Percentiles rank a stretch among this genome's conserved stretches.
These are phyloP conservation scores for Ennomos erosarius DNA, from an alignment of 2,888 invertebrate genomes.

Conservation along the genomic window DNA sequence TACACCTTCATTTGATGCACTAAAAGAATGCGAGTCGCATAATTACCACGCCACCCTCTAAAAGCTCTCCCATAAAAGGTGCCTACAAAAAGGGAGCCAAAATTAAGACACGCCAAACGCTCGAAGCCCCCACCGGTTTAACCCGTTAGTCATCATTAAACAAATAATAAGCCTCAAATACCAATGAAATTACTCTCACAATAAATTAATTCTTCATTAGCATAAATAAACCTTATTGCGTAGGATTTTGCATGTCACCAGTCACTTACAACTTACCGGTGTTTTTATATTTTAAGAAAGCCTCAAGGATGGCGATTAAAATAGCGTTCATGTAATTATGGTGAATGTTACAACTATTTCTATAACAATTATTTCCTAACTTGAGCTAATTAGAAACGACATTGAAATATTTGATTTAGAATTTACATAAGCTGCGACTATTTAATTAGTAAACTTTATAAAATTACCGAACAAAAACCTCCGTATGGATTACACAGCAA, in stretches of 20 bases:
- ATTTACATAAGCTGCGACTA: neutral
- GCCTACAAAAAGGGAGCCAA: neutral
- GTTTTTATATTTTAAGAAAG: constrained; percentile 34
- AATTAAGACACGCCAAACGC: neutral
- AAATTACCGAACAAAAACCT: too few relatives aligned
- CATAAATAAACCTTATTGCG: constrained; percentile 49
- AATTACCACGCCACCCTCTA: too few relatives aligned
- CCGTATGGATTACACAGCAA: too few relatives aligned
- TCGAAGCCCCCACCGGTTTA: constrained; percentile 12
- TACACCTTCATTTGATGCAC: too few relatives aligned
- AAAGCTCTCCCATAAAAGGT: neutral
- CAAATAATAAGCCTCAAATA: constrained; percentile 24
- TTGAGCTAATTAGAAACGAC: constrained; percentile 27
- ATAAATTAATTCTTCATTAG: constrained; percentile 48
- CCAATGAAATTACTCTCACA: constrained; percentile 29
- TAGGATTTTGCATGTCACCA: constrained; percentile 43
- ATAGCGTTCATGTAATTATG: constrained; percentile 32
- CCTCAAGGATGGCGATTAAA: constrained; percentile 41
- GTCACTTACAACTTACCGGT: constrained; percentile 31
- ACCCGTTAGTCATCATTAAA: constrained; percentile 28
- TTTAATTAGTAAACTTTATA: too few relatives aligned
- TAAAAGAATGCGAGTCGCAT: too few relatives aligned
- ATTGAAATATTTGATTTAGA: constrained; percentile 7
- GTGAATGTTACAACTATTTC: constrained; percentile 30
- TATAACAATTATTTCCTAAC: constrained; percentile 27